Evolutionary conservation across 2,888 invertebrate genomes (phyloP).

Genomic region (Chouioia cunea): DNA sequence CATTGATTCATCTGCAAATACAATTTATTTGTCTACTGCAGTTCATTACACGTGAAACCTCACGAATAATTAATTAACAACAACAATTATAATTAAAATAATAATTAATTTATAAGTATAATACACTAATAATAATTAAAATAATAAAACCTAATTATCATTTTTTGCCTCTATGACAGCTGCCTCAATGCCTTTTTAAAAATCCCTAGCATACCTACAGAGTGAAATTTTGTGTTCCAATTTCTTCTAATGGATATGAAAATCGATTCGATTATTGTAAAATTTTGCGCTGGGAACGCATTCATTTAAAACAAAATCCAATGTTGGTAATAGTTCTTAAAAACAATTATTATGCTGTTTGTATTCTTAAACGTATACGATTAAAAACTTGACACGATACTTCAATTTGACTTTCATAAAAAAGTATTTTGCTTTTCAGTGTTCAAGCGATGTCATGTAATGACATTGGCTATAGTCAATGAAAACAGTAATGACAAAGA

Average conservation of each 20-base stretch:
- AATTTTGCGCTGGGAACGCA: constrained; percentile 9
- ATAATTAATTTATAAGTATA: constrained; percentile 61
- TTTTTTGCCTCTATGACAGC: constrained; percentile 66
- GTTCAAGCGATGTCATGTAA: constrained; percentile 12
- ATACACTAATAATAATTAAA: constrained; percentile 65
- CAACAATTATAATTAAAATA: constrained; percentile 61
- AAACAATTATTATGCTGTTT: constrained; percentile 43
- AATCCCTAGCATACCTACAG: constrained; percentile 67
- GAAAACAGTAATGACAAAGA: constrained; percentile 7
- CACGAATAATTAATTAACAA: constrained; percentile 61
- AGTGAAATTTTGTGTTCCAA: constrained; percentile 53
- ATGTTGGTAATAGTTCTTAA: constrained; percentile 28
- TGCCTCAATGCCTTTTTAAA: constrained; percentile 67
- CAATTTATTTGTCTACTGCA: constrained; percentile 62
- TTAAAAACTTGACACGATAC: constrained; percentile 45
- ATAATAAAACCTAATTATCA: constrained; percentile 65
- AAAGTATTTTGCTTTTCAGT: constrained; percentile 30
- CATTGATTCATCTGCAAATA: constrained; percentile 47
- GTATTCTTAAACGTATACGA: constrained; percentile 25
- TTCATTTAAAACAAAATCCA: constrained; percentile 20
- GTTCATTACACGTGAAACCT: constrained; percentile 60
- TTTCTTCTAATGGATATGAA: constrained; percentile 35
- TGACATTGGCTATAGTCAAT: constrained; percentile 34
- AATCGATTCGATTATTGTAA: constrained; percentile 31
- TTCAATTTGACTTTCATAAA: constrained; percentile 45